These are phyloP conservation scores for Himalopsyche anomala DNA, from an alignment of 2,888 invertebrate species.

Conservation along the genomic window DNA sequence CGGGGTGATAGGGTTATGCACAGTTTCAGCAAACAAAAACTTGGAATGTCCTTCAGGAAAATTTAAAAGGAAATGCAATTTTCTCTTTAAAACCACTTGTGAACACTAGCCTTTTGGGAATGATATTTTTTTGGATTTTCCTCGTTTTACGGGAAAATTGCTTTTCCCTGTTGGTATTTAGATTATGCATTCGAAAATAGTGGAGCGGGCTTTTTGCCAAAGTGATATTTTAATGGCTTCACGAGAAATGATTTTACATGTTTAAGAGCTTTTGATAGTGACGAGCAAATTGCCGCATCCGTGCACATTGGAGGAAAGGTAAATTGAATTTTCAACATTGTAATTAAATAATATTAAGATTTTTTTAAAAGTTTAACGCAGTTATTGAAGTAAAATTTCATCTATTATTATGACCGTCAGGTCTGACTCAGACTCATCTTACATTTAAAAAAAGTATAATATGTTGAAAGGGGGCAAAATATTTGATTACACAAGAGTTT, in stretches of 20 bases:
- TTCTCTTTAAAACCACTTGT: slow-evolving; percentile 54
- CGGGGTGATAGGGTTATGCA: neutral
- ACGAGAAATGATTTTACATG: neutral
- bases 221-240: slow-evolving; percentile 36
- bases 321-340: too few relatives aligned
- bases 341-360: too few relatives aligned
- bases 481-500: too few relatives aligned
- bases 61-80: slow-evolving; percentile 57
- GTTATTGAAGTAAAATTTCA: too few relatives aligned
- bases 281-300: too few relatives aligned
- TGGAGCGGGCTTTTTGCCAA: slow-evolving; percentile 1
- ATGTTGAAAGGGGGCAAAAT: too few relatives aligned
- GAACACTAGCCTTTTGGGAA: slow-evolving; percentile 45
- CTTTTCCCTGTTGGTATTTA: slow-evolving; percentile 13
- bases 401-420: too few relatives aligned
- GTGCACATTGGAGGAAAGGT: too few relatives aligned
- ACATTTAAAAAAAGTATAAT: too few relatives aligned
- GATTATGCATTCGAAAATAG: slow-evolving; percentile 1
- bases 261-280: too few relatives aligned
- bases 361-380: too few relatives aligned
- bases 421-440: too few relatives aligned
- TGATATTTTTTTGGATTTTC: slow-evolving; percentile 51
- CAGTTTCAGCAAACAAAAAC: slow-evolving; percentile 44
- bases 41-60: slow-evolving; percentile 49
- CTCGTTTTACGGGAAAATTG: slow-evolving; percentile 23